Evolutionary conservation across 2,888 invertebrate genomes (phyloP).

Genomic region (Xestia xanthographa): DNA sequence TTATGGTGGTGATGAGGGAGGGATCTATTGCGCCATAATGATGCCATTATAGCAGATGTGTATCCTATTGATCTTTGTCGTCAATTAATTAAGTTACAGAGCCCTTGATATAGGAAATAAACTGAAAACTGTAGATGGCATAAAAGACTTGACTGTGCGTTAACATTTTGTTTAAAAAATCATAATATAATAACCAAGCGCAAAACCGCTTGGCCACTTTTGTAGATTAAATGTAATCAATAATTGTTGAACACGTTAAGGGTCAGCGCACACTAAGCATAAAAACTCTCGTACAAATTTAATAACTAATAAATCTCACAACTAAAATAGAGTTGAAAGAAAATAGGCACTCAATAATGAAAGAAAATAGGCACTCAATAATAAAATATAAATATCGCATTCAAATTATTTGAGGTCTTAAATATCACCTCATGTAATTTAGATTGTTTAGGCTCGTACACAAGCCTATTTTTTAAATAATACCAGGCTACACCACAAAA

Average conservation of each 20-base stretch:
- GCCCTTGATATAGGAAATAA: not conserved
- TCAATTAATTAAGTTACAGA: not conserved
- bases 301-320: not conserved
- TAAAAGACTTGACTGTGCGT: not conserved
- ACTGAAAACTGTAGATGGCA: not conserved
- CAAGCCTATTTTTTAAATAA: not conserved
- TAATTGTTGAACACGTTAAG: not conserved
- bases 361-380: not conserved
- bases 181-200: not conserved
- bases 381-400: not conserved
- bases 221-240: constrained; percentile 2
- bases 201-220: not conserved
- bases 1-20: not conserved
- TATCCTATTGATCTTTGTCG: not conserved
- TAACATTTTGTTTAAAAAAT: not conserved
- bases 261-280: not conserved
- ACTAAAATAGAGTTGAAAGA: not conserved
- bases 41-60: not conserved
- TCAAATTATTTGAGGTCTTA: not conserved
- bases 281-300: not conserved
- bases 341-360: not conserved
- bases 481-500: not conserved
- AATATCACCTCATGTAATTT: not conserved
- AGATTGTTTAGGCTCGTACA: not conserved
- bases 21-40: not conserved